phyloP scores from a whole-genome alignment of 1,140 invertebrate genomes.

The Dryas iulia region DNA sequence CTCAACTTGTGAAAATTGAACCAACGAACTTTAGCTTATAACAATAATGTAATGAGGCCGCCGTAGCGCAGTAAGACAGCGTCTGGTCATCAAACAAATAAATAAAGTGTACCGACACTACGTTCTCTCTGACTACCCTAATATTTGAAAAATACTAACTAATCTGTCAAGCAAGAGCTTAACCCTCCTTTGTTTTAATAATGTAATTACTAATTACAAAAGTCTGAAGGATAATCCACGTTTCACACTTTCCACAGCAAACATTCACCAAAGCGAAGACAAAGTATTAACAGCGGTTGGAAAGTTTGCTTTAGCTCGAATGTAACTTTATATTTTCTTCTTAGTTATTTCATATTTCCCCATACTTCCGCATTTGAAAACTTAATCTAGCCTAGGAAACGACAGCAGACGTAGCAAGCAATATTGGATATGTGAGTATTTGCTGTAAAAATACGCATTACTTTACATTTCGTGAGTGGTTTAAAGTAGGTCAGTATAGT shows the following conservation, averaged over 20 bases:
- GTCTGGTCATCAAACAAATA: no score
- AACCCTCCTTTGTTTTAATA: no score
- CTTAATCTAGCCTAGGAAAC: slow-evolving; percentile 40
- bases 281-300: neutral
- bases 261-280: neutral
- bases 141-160: no score
- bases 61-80: no score
- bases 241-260: neutral
- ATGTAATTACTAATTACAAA: neutral
- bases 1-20: no score
- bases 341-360: slow-evolving; percentile 32
- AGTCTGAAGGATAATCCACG: neutral
- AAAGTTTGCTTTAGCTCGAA: slow-evolving; percentile 5
- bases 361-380: slow-evolving; percentile 33
- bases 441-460: slow-evolving; percentile 47
- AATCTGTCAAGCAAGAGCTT: no score
- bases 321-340: slow-evolving; percentile 17
- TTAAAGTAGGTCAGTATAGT: slow-evolving; percentile 52
- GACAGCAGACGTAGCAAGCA: slow-evolving; percentile 45
- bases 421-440: slow-evolving; percentile 60
- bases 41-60: no score
- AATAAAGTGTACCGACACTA: no score
- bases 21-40: neutral
- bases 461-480: slow-evolving; percentile 44
- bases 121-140: no score